phyloP scores from a whole-genome alignment of 2,113 vertebrate genomes.

The Rynchops niger region DNA sequence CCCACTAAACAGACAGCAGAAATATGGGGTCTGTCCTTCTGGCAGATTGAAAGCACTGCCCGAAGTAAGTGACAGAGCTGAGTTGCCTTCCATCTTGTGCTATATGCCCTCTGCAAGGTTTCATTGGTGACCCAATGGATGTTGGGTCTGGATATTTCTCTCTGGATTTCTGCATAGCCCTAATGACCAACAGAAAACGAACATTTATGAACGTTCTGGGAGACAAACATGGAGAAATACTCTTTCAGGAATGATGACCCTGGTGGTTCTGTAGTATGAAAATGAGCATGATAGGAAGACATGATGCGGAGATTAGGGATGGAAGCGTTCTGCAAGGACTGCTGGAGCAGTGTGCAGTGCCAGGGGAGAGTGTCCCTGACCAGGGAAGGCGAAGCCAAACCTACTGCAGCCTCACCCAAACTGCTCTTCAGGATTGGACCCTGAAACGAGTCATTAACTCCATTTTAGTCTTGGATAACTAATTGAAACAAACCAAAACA shows the following conservation, averaged over 20 bases:
- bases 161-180: neutral
- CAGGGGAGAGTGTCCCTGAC: neutral
- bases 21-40: neutral
- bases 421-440: neutral
- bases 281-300: neutral
- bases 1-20: neutral
- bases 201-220: neutral
- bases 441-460: neutral
- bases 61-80: neutral
- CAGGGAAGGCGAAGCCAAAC: neutral
- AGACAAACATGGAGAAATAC: accelerated
- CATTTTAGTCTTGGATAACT: neutral
- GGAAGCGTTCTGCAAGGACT: neutral
- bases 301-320: neutral
- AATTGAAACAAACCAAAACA: neutral
- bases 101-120: neutral
- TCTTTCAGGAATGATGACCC: neutral
- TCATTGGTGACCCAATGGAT: neutral
- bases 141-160: too few relatives aligned
- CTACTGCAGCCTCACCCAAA: neutral
- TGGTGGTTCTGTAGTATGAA: neutral
- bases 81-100: neutral
- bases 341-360: neutral
- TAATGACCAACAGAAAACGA: neutral
- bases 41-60: neutral